A percentile compares a stretch with the other conserved stretches of the same genome.
These are phyloP conservation scores for Cyprinella venusta DNA, from an alignment of 2,797 vertebrate genomes.

Conservation along the genomic window DNA sequence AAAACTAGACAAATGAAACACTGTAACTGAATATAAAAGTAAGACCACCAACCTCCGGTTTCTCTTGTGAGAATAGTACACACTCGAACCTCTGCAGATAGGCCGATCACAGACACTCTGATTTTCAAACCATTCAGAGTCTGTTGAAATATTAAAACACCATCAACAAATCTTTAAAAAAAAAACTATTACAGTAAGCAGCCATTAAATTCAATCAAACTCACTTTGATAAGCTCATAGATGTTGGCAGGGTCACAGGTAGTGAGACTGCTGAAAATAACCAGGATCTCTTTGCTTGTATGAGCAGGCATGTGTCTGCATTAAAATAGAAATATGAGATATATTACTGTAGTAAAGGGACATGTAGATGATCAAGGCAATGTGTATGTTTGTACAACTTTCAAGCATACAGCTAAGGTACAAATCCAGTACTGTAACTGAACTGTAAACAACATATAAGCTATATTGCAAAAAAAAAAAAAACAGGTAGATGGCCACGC, in stretches of 20 bases:
- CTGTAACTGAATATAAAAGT: neutral
- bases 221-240: conserved; percentile 93
- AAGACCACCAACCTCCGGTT: conserved; percentile 83
- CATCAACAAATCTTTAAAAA: neutral
- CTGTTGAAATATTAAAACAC: conserved; percentile 67
- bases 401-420: neutral
- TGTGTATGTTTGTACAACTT: neutral
- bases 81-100: conserved; percentile 95
- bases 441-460: neutral
- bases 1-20: neutral
- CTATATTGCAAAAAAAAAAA: neutral
- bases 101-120: conserved; percentile 92
- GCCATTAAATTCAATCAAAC: neutral
- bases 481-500: neutral
- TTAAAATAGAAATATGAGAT: conserved; percentile 28
- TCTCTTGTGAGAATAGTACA: conserved; percentile 92
- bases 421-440: neutral
- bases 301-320: conserved; percentile 96
- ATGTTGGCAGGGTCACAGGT: conserved; percentile 97
- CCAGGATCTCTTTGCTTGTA: conserved; percentile 91
- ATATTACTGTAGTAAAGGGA: neutral
- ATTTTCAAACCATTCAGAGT: conserved; percentile 89
- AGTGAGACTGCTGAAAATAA: conserved; percentile 95
- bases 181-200: neutral
- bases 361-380: neutral